phyloP scores from a whole-genome alignment of 2,888 invertebrate species.

The Thereva unica region DNA sequence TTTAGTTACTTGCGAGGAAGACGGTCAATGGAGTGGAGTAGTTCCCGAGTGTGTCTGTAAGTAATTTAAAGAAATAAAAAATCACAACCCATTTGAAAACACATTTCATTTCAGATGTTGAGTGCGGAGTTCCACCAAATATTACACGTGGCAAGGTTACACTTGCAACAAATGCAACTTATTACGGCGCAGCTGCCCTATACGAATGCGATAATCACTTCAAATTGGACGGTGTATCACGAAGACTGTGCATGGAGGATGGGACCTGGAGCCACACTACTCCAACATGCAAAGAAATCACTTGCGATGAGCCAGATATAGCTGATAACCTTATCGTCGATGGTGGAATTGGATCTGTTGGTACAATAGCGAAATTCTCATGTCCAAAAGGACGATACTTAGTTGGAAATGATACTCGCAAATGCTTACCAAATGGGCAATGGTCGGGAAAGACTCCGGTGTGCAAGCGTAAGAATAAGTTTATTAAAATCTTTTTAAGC shows the following conservation, averaged over 20 bases:
- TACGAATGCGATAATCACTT: conserved; percentile 84
- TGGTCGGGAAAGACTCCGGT: conserved; percentile 81
- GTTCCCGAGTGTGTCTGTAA: conserved; percentile 84
- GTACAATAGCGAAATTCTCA: conserved; percentile 77
- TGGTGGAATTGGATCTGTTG: conserved; percentile 71
- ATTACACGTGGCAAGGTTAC: conserved; percentile 76
- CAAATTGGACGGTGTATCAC: conserved; percentile 79
- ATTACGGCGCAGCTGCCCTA: conserved; percentile 82
- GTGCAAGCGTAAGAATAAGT: conserved; percentile 71
- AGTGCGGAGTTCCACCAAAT: conserved; percentile 77
- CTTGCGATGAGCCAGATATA: conserved; percentile 71
- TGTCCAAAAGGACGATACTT: conserved; percentile 82
- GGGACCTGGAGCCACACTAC: conserved; percentile 88
- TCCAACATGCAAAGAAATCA: conserved; percentile 82
- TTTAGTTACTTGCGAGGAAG: conserved; percentile 82
- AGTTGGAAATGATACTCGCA: conserved; percentile 77
- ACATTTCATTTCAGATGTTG: conserved; percentile 69
- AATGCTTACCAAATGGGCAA: conserved; percentile 75
- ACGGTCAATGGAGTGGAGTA: conserved; percentile 81
- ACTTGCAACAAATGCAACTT: conserved; percentile 83
- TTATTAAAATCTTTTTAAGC: conserved; percentile 3
- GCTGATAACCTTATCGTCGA: conserved; percentile 64
- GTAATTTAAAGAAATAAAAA: conserved; percentile 51
- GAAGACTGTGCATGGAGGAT: conserved; percentile 83
- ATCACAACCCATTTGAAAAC: not conserved